Evolutionary conservation across 2,797 vertebrate genomes (phyloP).

Genomic region (Huso huso): DNA sequence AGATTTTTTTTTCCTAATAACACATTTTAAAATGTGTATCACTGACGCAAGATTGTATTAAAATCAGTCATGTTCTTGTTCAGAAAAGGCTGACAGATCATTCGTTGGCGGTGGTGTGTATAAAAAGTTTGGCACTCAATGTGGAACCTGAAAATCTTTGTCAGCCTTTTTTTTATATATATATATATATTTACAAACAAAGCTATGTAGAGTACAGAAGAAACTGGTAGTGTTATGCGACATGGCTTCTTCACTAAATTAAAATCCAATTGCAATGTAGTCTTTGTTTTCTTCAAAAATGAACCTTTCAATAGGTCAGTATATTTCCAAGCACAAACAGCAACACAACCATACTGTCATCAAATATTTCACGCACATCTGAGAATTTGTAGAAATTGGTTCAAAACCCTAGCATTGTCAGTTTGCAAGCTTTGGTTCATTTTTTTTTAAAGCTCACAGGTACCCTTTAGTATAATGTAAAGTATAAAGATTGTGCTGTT

Average conservation of each 20-base stretch:
- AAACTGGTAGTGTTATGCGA: constrained; percentile 23
- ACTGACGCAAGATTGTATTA: constrained; percentile 29
- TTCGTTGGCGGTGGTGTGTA: constrained; percentile 23
- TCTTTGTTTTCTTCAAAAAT: constrained; percentile 1
- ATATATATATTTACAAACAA: constrained; percentile 38
- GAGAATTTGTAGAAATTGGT: constrained; percentile 69
- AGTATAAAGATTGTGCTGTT: constrained; percentile 61
- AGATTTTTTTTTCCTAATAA: constrained; percentile 33
- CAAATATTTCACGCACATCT: constrained; percentile 54
- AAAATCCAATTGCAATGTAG: constrained; percentile 19
- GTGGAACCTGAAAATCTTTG: constrained; percentile 34
- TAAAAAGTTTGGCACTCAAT: constrained; percentile 59
- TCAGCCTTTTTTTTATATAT: constrained; percentile 41
- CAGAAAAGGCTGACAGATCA: constrained; percentile 32
- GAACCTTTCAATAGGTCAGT: constrained; percentile 29
- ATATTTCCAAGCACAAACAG: constrained; percentile 48
- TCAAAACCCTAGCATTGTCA: neutral
- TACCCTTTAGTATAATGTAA: constrained; percentile 60
- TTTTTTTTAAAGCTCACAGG: constrained; percentile 59
- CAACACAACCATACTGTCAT: constrained; percentile 47
- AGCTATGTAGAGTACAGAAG: constrained; percentile 36
- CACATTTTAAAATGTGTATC: constrained; percentile 28
- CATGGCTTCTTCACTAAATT: constrained; percentile 34
- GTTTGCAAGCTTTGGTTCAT: neutral
- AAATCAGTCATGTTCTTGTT: constrained; percentile 33